Conservation (phyloP, 2,113 vertebrate species). For the Sylvilagus bachmani region DNA sequence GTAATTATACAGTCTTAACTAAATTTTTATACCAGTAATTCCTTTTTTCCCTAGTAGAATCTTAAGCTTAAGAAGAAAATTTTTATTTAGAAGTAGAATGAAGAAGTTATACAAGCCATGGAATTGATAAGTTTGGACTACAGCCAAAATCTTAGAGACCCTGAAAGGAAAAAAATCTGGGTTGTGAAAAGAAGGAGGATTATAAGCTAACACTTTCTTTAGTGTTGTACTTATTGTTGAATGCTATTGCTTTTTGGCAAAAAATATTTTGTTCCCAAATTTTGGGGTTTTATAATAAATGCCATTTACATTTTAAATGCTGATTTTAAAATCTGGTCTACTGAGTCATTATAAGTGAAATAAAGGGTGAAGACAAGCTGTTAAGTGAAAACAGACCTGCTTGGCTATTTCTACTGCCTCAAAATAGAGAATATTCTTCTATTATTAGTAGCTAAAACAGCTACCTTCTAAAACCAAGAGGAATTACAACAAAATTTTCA, state of each 20-base stretch:
- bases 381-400: background rate
- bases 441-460: background rate
- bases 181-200: background rate
- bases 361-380: background rate
- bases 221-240: background rate
- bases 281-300: background rate
- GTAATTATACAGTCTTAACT: background rate
- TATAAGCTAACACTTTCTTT: background rate
- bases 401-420: background rate
- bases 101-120: background rate
- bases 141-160: background rate
- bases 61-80: background rate
- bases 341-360: background rate
- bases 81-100: background rate
- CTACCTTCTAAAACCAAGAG: background rate
- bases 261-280: background rate
- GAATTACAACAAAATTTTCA: slow-evolving; percentile 7
- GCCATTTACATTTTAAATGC: background rate
- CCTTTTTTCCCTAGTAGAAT: background rate
- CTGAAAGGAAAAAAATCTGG: background rate
- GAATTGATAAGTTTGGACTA: background rate
- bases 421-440: background rate
- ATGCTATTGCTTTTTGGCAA: background rate
- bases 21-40: background rate
- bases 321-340: background rate